Evolutionary conservation across 1,140 invertebrate genomes (phyloP).

Genomic region (Zaprionus inermis): DNA sequence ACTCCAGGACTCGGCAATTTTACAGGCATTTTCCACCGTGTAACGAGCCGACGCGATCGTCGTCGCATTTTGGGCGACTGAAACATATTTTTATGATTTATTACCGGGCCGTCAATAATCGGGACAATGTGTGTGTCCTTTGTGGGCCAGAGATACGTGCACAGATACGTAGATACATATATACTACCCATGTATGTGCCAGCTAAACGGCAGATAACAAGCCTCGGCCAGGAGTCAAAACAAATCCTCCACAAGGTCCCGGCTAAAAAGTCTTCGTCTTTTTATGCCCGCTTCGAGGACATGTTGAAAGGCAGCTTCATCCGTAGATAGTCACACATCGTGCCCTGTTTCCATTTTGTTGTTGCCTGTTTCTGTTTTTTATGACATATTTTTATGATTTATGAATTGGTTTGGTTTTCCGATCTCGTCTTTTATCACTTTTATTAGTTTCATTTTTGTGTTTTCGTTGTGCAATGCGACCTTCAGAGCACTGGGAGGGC

Average conservation of each 20-base stretch:
- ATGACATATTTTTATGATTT: constrained; percentile 83
- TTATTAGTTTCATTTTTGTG: constrained; percentile 30
- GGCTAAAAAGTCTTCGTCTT: constrained; percentile 65
- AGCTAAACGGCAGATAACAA: constrained; percentile 57
- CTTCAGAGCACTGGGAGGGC: constrained; percentile 52
- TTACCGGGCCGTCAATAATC: constrained; percentile 76
- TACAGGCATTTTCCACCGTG: constrained; percentile 76
- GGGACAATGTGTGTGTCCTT: constrained; percentile 74
- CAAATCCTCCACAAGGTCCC: constrained; percentile 64
- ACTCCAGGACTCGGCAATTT: constrained; percentile 56
- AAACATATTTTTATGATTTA: constrained; percentile 83
- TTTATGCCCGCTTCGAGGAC: constrained; percentile 71
- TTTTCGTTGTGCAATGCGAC: constrained; percentile 41
- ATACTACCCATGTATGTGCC: background rate
- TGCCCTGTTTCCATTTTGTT: constrained; percentile 56
- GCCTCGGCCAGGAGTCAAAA: constrained; percentile 63
- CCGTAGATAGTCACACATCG: constrained; percentile 6
- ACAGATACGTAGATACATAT: background rate
- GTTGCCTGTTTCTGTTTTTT: constrained; percentile 72
- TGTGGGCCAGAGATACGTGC: constrained; percentile 13
- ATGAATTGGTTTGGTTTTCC: constrained; percentile 81
- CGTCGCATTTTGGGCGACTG: constrained; percentile 41
- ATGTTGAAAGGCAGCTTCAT: constrained; percentile 71
- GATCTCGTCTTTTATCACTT: constrained; percentile 27
- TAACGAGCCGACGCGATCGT: constrained; percentile 67